These are phyloP conservation scores for Holothuria glaberrima DNA, from an alignment of 35 echinoderm and acorn worm species.

Conservation along the genomic window DNA sequence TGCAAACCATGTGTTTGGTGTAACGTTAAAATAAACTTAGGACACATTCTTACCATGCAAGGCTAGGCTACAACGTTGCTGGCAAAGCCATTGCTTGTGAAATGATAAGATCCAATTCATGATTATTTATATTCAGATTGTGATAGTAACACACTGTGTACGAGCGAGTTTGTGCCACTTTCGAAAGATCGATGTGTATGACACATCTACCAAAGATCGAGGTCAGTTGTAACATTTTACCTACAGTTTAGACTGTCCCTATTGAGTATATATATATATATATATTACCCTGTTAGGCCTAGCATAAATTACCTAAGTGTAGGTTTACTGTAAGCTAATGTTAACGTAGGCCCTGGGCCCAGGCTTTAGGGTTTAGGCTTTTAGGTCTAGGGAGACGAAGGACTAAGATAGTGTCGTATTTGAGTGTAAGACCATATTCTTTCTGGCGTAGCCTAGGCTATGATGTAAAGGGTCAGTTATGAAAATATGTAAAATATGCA, in stretches of 20 bases:
- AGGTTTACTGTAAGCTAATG: background rate
- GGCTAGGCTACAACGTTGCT: background rate
- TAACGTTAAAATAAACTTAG: background rate
- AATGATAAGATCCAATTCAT: no score
- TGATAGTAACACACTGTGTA: background rate
- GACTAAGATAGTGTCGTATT: background rate
- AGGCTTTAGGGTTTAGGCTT: background rate
- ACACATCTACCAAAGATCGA: background rate
- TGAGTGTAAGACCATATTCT: background rate
- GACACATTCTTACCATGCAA: background rate
- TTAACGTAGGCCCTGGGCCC: background rate
- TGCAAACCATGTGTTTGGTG: background rate
- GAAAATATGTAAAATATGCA: background rate
- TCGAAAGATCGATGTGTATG: background rate
- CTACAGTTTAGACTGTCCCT: no score
- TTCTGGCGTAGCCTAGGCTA: background rate
- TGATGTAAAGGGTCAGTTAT: background rate
- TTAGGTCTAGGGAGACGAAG: background rate
- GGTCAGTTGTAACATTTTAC: background rate
- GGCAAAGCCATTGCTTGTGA: no score
- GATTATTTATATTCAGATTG: background rate
- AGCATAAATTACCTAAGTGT: background rate
- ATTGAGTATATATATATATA: no score
- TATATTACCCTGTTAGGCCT: background rate
- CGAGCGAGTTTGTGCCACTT: background rate